Evolutionary conservation across 2,113 vertebrate species (phyloP).

Genomic region (Shinisaurus crocodilurus): DNA sequence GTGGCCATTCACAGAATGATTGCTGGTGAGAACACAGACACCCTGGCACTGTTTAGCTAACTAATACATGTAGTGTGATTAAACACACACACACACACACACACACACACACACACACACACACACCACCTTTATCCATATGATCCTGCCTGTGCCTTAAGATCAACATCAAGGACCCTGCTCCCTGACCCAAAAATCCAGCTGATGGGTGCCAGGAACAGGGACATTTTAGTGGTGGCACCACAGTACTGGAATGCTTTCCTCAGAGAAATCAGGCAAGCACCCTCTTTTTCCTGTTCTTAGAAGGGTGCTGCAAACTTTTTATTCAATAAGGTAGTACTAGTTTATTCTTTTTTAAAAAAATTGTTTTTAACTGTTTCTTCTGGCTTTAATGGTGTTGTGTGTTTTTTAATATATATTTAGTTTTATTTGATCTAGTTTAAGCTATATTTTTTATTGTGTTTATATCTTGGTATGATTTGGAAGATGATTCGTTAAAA

Average conservation of each 20-base stretch:
- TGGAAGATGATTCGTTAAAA: too few species aligned
- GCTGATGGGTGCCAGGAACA: too few species aligned
- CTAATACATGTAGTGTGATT: too few species aligned
- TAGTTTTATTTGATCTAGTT: neutral
- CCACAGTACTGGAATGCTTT: neutral
- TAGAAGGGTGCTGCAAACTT: neutral
- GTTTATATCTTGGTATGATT: neutral
- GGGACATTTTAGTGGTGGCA: neutral
- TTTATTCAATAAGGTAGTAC: neutral
- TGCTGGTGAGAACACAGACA: too few species aligned
- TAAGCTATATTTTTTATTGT: neutral
- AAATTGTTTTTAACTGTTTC: neutral
- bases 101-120: too few species aligned
- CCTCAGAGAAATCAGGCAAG: neutral
- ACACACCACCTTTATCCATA: neutral
- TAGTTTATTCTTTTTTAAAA: too few species aligned
- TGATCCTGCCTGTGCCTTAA: too few species aligned
- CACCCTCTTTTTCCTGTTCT: neutral
- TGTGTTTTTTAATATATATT: neutral
- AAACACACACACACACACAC: too few species aligned
- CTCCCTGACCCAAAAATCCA: neutral
- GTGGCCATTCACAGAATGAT: too few species aligned
- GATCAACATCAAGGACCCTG: neutral
- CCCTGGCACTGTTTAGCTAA: too few species aligned
- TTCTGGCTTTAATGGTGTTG: neutral